Percentiles rank a stretch among this genome's conserved stretches.
phyloP scores from a whole-genome alignment of 2,113 vertebrate species.

The Pluvialis apricaria region DNA sequence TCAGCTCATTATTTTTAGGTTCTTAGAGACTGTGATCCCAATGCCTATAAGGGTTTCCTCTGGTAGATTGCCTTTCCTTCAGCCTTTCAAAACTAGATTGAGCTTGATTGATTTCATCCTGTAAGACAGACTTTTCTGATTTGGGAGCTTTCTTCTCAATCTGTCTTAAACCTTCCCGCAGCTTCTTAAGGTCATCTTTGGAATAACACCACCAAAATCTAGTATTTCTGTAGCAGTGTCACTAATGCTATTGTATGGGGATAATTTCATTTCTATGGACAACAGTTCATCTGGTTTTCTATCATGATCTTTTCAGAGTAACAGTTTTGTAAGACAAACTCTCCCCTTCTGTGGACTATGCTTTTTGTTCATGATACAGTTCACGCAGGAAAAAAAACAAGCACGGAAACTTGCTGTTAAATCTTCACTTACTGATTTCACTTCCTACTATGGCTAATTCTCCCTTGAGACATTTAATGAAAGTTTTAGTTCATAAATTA shows the following conservation, averaged over 20 bases:
- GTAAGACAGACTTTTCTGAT: not conserved
- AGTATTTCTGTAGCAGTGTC: not conserved
- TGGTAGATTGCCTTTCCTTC: not conserved
- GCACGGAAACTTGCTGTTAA: not conserved
- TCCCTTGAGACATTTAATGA: not conserved
- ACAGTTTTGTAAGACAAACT: not conserved
- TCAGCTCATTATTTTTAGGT: not conserved
- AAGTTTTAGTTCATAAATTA: not conserved
- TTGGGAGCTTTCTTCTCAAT: not conserved
- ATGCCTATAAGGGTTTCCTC: not conserved
- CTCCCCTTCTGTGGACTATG: not conserved
- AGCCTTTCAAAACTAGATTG: not conserved
- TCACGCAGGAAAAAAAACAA: not conserved
- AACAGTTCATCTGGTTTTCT: not conserved
- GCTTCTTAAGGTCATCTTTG: not conserved
- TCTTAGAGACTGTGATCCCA: not conserved
- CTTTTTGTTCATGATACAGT: not conserved
- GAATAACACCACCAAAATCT: not conserved
- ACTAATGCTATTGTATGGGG: not conserved
- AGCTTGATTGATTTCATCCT: not conserved
- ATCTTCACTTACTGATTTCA: not conserved
- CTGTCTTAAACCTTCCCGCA: not conserved
- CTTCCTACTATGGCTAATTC: not conserved
- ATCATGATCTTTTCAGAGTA: not conserved
- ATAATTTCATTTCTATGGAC: not conserved